phyloP scores from a whole-genome alignment of 2,888 invertebrate species.

The Trichogramma evanescens region DNA sequence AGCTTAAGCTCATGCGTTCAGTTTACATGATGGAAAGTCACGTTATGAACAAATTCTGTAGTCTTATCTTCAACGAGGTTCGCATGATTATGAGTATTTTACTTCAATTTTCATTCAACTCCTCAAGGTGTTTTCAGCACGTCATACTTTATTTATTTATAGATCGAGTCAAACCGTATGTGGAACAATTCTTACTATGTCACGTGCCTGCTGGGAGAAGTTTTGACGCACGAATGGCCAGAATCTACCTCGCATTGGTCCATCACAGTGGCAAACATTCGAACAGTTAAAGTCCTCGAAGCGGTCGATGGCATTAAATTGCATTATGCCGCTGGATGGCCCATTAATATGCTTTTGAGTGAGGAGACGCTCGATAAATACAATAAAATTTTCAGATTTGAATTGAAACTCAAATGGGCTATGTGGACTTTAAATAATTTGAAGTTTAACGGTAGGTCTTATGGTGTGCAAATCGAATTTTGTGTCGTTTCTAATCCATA shows the following conservation, averaged over 20 bases:
- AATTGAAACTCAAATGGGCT: conserved; percentile 54
- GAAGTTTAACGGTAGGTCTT: conserved; percentile 40
- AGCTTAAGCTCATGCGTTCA: conserved; percentile 49
- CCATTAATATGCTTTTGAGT: conserved; percentile 43
- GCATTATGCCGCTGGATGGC: conserved; percentile 44
- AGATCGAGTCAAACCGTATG: conserved; percentile 48
- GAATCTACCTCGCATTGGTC: conserved; percentile 43
- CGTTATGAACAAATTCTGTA: conserved; percentile 50
- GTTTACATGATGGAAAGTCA: conserved; percentile 52
- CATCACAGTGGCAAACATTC: conserved; percentile 31
- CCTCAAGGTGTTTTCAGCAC: neutral
- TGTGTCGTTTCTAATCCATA: neutral
- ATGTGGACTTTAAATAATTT: conserved; percentile 51
- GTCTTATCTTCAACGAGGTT: conserved; percentile 49
- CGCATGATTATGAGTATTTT: conserved; percentile 6
- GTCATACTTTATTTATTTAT: conserved; percentile 2
- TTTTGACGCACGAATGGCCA: conserved; percentile 48
- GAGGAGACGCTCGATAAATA: conserved; percentile 38
- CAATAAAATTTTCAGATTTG: conserved; percentile 49
- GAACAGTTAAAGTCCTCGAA: conserved; percentile 36
- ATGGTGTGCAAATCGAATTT: neutral
- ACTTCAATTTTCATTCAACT: conserved; percentile 1
- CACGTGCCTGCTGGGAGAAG: conserved; percentile 48
- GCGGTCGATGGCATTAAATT: conserved; percentile 39
- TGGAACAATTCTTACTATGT: conserved; percentile 48